Conservation (phyloP, 2,113 vertebrate genomes). For the Leptobrachium ailaonicum region DNA sequence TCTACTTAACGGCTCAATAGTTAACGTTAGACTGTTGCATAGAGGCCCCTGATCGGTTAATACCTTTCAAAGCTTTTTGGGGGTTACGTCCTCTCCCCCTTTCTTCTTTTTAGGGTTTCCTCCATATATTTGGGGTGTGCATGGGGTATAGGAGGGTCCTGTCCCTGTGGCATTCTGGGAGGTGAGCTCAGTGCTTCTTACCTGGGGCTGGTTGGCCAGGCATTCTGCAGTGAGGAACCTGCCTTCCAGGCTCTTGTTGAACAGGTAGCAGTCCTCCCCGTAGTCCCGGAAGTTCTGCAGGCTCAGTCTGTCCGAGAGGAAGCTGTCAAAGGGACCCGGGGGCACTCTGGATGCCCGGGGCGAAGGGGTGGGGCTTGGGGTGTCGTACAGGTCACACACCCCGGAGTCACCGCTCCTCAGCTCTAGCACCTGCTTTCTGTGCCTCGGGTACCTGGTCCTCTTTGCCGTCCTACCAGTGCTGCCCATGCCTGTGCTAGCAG, state of each 20-base stretch:
- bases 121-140: no score
- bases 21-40: no score
- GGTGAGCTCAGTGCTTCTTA: conserved; percentile 54
- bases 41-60: no score
- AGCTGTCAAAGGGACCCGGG: neutral
- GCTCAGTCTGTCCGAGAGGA: conserved; percentile 51
- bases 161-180: no score
- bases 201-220: conserved; percentile 83
- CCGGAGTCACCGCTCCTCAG: conserved; percentile 70
- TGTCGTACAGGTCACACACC: conserved; percentile 72
- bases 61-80: no score
- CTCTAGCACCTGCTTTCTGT: conserved; percentile 68
- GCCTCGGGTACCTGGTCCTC: conserved; percentile 55
- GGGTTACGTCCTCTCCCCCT: no score
- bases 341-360: conserved; percentile 23
- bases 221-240: conserved; percentile 75
- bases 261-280: conserved; percentile 79
- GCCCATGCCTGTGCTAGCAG: conserved; percentile 4
- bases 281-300: conserved; percentile 77
- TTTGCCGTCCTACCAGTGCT: conserved; percentile 34
- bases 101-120: no score
- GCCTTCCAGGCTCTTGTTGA: conserved; percentile 74
- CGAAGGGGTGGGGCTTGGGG: conserved; percentile 47
- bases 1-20: no score
- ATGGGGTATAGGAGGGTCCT: no score